Percentiles rank a stretch among this genome's conserved stretches.
Evolutionary conservation across 2,113 vertebrate genomes (phyloP).

Genomic region (Oreocharis arfaki): DNA sequence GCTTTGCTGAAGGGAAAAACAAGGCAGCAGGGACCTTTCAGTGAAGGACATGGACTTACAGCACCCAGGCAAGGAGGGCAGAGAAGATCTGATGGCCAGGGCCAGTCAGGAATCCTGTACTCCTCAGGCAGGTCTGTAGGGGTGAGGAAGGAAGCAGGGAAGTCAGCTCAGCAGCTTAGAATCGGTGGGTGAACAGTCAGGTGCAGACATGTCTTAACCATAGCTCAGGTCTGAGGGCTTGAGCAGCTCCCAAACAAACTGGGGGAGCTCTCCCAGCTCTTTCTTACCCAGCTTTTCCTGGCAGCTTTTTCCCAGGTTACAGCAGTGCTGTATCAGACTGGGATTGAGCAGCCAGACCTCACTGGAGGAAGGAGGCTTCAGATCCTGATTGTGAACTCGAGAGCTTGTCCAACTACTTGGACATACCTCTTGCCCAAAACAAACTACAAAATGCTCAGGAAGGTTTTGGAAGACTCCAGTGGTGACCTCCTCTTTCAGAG

Average conservation of each 20-base stretch:
- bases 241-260: not conserved
- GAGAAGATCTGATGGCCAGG: not conserved
- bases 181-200: not conserved
- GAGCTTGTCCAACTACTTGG: not conserved
- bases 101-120: not conserved
- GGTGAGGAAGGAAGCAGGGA: not conserved
- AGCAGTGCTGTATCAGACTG: not conserved
- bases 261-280: not conserved
- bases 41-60: not conserved
- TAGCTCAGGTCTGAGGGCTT: not conserved
- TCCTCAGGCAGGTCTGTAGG: not conserved
- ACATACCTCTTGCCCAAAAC: not conserved
- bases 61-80: not conserved
- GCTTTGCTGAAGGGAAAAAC: not conserved
- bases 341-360: not conserved
- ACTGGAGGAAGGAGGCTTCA: not conserved
- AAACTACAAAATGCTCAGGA: not conserved
- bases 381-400: rapidly evolving
- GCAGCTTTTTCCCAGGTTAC: not conserved
- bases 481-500: not conserved
- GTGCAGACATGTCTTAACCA: not conserved
- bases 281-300: not conserved
- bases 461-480: not conserved
- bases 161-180: not conserved
- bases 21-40: not conserved